A percentile compares a stretch with the other conserved stretches of the same genome.
phyloP scores from a whole-genome alignment of 2,888 invertebrate species.

The Piscicola geometra region DNA sequence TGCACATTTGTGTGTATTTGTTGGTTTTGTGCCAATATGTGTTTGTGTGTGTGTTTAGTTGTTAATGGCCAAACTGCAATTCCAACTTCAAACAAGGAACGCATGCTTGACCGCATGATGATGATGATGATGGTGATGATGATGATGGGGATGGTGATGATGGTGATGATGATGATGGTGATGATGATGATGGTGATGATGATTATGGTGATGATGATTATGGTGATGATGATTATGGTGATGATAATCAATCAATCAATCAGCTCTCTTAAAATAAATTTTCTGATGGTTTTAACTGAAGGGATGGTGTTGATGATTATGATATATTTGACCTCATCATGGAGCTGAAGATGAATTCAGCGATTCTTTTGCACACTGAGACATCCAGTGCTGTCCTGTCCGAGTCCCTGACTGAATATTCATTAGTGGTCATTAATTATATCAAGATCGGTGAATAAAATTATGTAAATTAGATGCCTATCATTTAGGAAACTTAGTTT shows the following conservation, averaged over 20 bases:
- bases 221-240: background rate
- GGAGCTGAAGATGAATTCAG: too few species aligned
- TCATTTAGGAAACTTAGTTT: too few species aligned
- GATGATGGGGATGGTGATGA: background rate
- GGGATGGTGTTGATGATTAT: too few species aligned
- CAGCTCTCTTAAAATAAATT: too few species aligned
- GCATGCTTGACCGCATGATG: background rate
- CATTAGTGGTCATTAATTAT: too few species aligned
- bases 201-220: slow-evolving; percentile 7
- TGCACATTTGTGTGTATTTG: background rate
- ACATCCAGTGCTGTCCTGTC: too few species aligned
- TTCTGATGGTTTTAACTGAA: too few species aligned
- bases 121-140: slow-evolving; percentile 17
- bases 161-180: slow-evolving; percentile 18
- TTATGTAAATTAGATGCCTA: background rate
- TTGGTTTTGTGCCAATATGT: background rate
- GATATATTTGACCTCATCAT: too few species aligned
- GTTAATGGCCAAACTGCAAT: slow-evolving; percentile 1
- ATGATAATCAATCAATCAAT: too few species aligned
- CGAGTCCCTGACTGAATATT: too few species aligned
- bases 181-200: slow-evolving; percentile 17
- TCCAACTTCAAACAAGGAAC: background rate
- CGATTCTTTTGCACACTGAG: too few species aligned
- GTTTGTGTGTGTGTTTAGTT: background rate
- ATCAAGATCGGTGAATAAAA: too few species aligned